Base-by-base conservation (phyloP, 2,888 invertebrate species). In the Petrolisthes manimaculis region DNA sequence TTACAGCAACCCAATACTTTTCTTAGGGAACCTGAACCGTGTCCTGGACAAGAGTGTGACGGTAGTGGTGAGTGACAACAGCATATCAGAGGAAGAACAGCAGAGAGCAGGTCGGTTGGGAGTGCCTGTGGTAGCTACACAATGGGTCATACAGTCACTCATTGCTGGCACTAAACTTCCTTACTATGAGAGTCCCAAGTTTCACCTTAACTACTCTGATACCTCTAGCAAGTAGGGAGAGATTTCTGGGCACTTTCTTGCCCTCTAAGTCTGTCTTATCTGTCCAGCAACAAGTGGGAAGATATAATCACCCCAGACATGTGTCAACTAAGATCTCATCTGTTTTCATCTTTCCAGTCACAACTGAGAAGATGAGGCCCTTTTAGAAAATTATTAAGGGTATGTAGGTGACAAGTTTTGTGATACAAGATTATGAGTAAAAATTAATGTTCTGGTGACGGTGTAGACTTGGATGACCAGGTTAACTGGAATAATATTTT, bases 91-190 rank as follows among this genome's bases (percentile, higher is more conserved):
- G 9, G 78, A 83, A 4, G 89, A 90, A 78, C 53, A 86, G n/a
- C 83, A 75, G 51, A 67, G 90, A 53, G 89, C 90, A 24, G 56
- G 81, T 37, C 88, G 88, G 75, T 74, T 89, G 21, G 84, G 82
- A 12, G 77, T 87, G n/a, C 90, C 90, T 4, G 86, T 90, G 69
- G 89, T 90, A 37, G 71, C 89, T 21, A 88, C 88, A 9, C 88
- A 89, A 67, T 90, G 90, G 90, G 86, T 89, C 80, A 90, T 90
- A 37, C 90, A 90, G 81, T 89, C 89, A 9, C 80, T 90, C 24
- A 88, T 89, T 8, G 56, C 55, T 8, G 88, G 90, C 37, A 88
- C 67, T n/a, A 77, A 82, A 24, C 84, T 90, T 4, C 77, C 86
- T 18, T 89, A 87, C 55, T 77, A 74, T 53, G 81, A 56, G 55